Conservation (phyloP, 2,888 invertebrate genomes). For the Dicycla oo region DNA sequence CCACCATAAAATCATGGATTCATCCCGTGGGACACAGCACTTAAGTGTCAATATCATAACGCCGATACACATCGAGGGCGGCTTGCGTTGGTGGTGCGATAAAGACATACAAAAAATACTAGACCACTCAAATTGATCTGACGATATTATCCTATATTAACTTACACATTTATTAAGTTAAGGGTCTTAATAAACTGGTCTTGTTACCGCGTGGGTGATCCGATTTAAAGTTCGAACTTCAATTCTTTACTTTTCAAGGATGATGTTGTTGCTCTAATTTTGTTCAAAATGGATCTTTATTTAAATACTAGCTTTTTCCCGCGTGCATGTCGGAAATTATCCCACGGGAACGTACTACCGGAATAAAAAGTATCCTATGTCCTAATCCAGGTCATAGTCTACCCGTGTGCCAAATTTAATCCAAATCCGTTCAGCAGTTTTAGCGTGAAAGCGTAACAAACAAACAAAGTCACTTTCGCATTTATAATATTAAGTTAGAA, state of each 20-base stretch:
- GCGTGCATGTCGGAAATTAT: too few relatives aligned
- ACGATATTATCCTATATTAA: constrained; percentile 24
- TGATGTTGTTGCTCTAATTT: constrained; percentile 8
- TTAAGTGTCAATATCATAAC: constrained; percentile 79
- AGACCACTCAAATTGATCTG: constrained; percentile 62
- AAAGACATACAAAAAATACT: constrained; percentile 63
- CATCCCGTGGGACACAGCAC: constrained; percentile 72
- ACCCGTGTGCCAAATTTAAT: too few relatives aligned
- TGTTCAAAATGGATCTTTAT: constrained; percentile 5
- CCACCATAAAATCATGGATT: constrained; percentile 78
- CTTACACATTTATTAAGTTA: constrained; percentile 21
- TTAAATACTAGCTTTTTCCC: too few relatives aligned
- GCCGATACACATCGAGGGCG: constrained; percentile 65
- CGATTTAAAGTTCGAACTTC: constrained; percentile 17
- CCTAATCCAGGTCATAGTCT: too few relatives aligned
- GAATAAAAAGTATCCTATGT: too few relatives aligned
- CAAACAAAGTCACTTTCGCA: too few relatives aligned
- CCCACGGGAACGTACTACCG: too few relatives aligned
- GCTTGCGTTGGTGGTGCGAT: constrained; percentile 77
- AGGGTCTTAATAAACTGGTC: constrained; percentile 37
- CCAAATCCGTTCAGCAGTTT: too few relatives aligned
- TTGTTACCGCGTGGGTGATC: constrained; percentile 52
- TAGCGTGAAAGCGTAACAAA: too few relatives aligned
- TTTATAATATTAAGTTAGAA: too few relatives aligned
- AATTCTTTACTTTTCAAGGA: constrained; percentile 24